Conservation (phyloP, 2,113 vertebrate species). For the Smithornis capensis region DNA sequence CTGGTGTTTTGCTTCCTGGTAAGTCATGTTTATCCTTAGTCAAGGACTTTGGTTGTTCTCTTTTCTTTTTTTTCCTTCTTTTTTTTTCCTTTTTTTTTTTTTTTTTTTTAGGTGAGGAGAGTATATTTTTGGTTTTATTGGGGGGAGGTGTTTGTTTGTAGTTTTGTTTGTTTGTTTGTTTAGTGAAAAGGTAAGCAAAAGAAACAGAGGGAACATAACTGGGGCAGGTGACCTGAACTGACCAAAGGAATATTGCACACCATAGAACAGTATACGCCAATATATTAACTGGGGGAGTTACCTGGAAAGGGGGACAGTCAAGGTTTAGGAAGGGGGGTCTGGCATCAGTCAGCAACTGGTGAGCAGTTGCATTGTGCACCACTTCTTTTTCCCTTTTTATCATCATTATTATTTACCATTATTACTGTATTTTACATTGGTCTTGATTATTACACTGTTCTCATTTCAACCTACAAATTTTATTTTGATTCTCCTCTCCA, state of each 20-base stretch:
- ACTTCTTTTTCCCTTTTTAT: background rate
- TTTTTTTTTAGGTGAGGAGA: no score
- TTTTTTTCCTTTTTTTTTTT: background rate
- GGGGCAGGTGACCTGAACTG: background rate
- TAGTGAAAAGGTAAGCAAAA: background rate
- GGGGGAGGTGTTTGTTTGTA: no score
- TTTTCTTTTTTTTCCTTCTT: background rate
- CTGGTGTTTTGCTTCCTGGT: background rate
- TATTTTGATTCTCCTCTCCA: background rate
- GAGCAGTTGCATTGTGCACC: background rate
- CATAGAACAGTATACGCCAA: background rate
- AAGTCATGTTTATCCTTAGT: background rate
- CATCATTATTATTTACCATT: background rate
- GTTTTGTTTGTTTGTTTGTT: background rate
- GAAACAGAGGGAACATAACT: background rate
- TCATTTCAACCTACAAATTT: background rate
- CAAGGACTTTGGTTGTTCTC: background rate
- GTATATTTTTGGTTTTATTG: no score
- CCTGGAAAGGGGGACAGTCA: rapidly evolving
- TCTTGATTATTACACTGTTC: background rate
- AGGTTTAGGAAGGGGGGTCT: background rate
- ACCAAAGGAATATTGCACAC: background rate
- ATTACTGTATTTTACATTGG: background rate
- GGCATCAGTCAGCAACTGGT: rapidly evolving
- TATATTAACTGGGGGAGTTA: background rate